phyloP scores from a whole-genome alignment of 2,888 invertebrate species.

The Bimastos eiseni region DNA sequence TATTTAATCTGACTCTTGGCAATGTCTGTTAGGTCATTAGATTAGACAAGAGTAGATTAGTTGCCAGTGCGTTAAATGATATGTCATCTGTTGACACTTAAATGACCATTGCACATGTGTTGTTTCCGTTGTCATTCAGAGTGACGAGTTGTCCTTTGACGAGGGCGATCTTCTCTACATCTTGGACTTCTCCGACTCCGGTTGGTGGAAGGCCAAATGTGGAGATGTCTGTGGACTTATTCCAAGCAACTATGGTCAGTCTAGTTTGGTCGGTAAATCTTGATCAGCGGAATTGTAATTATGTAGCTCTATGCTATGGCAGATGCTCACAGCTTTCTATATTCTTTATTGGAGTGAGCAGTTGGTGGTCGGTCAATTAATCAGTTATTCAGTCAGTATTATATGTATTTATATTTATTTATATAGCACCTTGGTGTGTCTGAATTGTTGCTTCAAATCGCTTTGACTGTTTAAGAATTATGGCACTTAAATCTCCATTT shows the following conservation, averaged over 20 bases:
- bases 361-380: too few relatives aligned
- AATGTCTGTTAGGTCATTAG: conserved; percentile 1
- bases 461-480: too few relatives aligned
- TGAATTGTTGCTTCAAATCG: too few relatives aligned
- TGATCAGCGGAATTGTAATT: background rate
- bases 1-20: background rate
- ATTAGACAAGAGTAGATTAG: background rate
- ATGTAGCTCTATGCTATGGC: too few relatives aligned
- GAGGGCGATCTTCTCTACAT: conserved; percentile 72
- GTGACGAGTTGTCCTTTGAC: conserved; percentile 70
- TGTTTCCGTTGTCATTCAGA: conserved; percentile 33
- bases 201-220: conserved; percentile 69
- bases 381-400: too few relatives aligned
- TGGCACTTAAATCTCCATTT: too few relatives aligned
- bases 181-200: conserved; percentile 65
- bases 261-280: background rate
- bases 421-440: too few relatives aligned
- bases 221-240: conserved; percentile 67
- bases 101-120: background rate
- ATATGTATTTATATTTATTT: too few relatives aligned
- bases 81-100: too few relatives aligned
- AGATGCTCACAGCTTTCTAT: too few relatives aligned
- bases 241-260: conserved; percentile 69
- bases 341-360: too few relatives aligned
- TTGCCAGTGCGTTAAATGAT: too few relatives aligned